Evolutionary conservation across 1,140 invertebrate species (phyloP), one percentile per base, ranked within the genome.

Genomic region (Bilobella aurantiaca): DNA sequence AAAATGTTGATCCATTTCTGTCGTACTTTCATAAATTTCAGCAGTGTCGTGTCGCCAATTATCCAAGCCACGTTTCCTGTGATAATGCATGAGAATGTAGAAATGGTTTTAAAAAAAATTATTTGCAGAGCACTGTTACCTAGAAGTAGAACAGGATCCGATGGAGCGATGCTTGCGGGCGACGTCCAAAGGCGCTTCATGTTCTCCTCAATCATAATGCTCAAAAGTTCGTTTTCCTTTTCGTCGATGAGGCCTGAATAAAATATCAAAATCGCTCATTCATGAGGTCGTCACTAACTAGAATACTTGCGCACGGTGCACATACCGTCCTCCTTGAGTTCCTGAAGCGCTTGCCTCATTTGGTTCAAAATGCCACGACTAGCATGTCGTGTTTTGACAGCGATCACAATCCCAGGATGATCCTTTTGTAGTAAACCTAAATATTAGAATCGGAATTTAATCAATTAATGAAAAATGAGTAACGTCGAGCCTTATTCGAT

Each of bases 341-440:
- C 74, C 31, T 73, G 66, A 18, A 79, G 70, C n/a, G 72, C 73
- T 25, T 78, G 75, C 46, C 75, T 65, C 62, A 79, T 71, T 31
- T 77, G 75, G 68, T 81, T 81, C 2, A 81, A 73, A 8, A 80
- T 77, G 63, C 74, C 74, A 53, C 79, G 70, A 58, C 75, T 76
- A 14, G 79, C 78, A 34, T 80, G 79, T 3, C 78, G 71, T 5
- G 79, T 80, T 69, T 81, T 80, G 2, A 80, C 77, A 3, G 78
- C 77, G 46, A 79, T 72, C 0, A 78, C 79, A 61, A 81, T 77
- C 21, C 77, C 77, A 29, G 79, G 79, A 67, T 79, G 74, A 28
- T 75, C 68, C 59, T 78, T 77, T 68, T 79, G 77, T 25, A 80
- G 68, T 46, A 73, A 47, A 27, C 66, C 65, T 42, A 18, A 8